Conservation (phyloP, 2,113 vertebrate species). For the Nibea coibor region DNA sequence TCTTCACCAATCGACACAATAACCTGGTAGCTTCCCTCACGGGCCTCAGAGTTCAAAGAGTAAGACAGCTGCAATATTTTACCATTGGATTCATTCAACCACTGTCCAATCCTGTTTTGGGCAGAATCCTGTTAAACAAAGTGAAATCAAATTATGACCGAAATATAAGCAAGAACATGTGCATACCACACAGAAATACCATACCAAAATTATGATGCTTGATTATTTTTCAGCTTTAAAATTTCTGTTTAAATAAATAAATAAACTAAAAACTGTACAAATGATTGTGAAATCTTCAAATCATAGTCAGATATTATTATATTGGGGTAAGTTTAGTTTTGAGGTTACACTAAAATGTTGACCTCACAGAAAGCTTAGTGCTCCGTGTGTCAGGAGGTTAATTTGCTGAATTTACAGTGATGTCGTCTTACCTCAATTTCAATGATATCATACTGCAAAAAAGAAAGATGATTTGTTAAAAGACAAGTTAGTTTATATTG, state of each 20-base stretch:
- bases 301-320: no score
- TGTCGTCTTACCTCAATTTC: constrained; percentile 63
- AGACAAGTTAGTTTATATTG: no score
- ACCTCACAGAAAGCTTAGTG: background rate
- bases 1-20: constrained; percentile 12
- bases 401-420: no score
- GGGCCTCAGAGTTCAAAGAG: constrained; percentile 75
- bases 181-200: background rate
- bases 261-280: no score
- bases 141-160: background rate
- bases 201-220: no score
- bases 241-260: no score
- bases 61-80: constrained; percentile 76
- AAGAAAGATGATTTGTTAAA: background rate
- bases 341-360: background rate
- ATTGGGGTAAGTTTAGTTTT: no score
- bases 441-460: constrained; percentile 61
- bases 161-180: no score
- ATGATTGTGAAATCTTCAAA: no score
- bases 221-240: no score
- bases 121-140: constrained; percentile 63
- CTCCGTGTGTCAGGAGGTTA: no score
- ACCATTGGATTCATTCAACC: constrained; percentile 59
- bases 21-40: constrained; percentile 66
- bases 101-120: constrained; percentile 75